Base-by-base conservation (phyloP, 2,113 vertebrate species). In the Phaethornis superciliosus region DNA sequence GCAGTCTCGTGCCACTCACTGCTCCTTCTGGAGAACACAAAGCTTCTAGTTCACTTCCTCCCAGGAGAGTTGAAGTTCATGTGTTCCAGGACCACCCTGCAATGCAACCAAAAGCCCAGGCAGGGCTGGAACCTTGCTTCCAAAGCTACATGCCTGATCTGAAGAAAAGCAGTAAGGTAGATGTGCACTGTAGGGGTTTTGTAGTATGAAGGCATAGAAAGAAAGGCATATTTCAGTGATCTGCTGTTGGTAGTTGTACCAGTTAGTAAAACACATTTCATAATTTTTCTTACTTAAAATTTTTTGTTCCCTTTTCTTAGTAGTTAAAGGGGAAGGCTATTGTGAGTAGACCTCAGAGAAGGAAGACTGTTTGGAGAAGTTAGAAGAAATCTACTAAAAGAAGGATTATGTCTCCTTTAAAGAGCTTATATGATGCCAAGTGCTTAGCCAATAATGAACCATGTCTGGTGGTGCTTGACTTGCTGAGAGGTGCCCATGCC, bases 271-370 rank as follows among this genome's bases (percentile, higher is more conserved):
- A 74, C 7, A 28, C 8, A 33, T 90, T 85, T 83, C 44, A 32
- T 71, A 47, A 9, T 71, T 93, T 94, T 85, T 82, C 54, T 93
- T 88, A 65, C 77, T 89, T 90, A 63, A 32, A 65, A 13, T 72
- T 93, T 52, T 82, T 93, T 96, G 89, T 95, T 95, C 94, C 88
- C 35, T 90, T 97, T 95, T 95, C 93, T 95, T 77, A 6, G 10
- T 88, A 94, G 58, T 81, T 80, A 94, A 96, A 96, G 88, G 90
- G 89, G 92, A 96, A 95, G 82, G 62, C 78, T 95, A 85, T 54
- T 63, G 21, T 88, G 52, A 83, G 88, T 63, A 81, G 68, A 46
- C 52, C 60, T 93, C 33, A 42, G 79, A 91, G 76, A 93, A 93
- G 79, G 85, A 95, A 86, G 82, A 52, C 52, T 76, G 18, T 91